A percentile compares a stretch with the other conserved stretches of the same genome.
phyloP scores from a whole-genome alignment of 2,797 vertebrate genomes.

The Gallinago solitaria region DNA sequence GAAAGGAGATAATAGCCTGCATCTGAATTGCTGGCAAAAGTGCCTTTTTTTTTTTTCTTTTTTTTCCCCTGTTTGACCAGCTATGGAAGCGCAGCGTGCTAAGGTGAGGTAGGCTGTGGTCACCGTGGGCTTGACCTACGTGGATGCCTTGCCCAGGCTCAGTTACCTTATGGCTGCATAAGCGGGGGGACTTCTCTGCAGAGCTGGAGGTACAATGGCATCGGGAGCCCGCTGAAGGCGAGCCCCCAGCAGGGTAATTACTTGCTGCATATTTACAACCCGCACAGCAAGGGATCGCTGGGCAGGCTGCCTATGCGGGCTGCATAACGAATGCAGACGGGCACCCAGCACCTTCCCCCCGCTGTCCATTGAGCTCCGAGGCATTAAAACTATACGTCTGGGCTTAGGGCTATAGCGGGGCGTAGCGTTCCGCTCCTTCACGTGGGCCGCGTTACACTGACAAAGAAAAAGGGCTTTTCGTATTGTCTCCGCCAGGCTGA shows the following conservation, averaged over 20 bases:
- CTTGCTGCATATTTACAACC: neutral
- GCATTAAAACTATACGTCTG: neutral
- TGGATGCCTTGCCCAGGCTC: neutral
- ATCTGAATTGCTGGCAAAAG: neutral
- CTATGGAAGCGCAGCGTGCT: accelerated
- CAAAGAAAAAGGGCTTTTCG: slow-evolving; percentile 56
- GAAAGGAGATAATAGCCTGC: neutral
- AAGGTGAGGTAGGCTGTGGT: neutral
- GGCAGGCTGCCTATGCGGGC: slow-evolving; percentile 15
- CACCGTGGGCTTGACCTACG: neutral
- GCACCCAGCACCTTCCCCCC: neutral
- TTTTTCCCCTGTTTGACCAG: neutral
- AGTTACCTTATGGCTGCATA: neutral
- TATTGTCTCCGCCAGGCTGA: slow-evolving; percentile 63
- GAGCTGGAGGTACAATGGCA: neutral
- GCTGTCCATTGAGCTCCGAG: accelerated
- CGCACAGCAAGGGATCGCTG: neutral
- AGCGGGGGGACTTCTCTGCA: neutral
- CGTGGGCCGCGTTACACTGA: neutral
- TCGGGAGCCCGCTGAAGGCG: neutral
- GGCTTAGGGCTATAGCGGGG: neutral
- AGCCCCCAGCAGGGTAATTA: neutral
- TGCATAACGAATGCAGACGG: slow-evolving; percentile 10
- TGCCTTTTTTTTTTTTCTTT: neutral
- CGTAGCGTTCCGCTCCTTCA: neutral